Evolutionary conservation across 1,140 invertebrate genomes (phyloP), one percentile per base, ranked within the genome.

Genomic region (Calephelis nemesis): DNA sequence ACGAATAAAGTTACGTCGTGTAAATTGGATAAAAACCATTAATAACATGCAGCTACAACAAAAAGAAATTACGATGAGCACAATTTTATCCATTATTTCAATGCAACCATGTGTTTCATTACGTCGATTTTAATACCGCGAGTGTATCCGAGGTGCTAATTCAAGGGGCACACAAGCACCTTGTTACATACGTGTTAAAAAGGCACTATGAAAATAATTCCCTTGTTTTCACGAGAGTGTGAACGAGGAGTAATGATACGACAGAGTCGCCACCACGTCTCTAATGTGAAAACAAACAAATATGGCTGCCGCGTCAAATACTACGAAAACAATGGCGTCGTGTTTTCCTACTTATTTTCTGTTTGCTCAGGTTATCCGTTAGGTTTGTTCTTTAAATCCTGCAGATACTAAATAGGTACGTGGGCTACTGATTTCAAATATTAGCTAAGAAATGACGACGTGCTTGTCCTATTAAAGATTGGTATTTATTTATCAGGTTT

Each of bases 201-300:
- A 58, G 54, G 54, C 54, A 58, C 54, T 58, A 58, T 58, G 54
- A 58, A 58, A 58, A 58, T 58, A 58, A 58, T 58, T 58, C 54
- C 19, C 54, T 58, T 58, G 54, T 58, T 58, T 58, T 58, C 54
- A 58, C 54, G 54, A 58, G 54, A 58, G 54, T 58, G 54, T 58
- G 54, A 58, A 58, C 54, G 54, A 58, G 54, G 54, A 58, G 54
- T 58, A 58, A 58, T 58, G 52, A 58, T 58, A 58, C 52, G 52
- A 58, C 52, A 58, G 52, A 58, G 52, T 58, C 52, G 52, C 52
- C 52, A 58, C 52, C 52, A 30, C 30, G 52, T 58, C 52, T 58
- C 52, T 58, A 58, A 58, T 58, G 52, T 58, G 52, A 58, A 58
- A 58, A 58, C 52, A 58, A 58, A 58, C 54, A 58, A 58, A 58